These are phyloP conservation scores for Drosophila takahashii DNA, from an alignment of 1,140 invertebrate species.

Conservation along the genomic window DNA sequence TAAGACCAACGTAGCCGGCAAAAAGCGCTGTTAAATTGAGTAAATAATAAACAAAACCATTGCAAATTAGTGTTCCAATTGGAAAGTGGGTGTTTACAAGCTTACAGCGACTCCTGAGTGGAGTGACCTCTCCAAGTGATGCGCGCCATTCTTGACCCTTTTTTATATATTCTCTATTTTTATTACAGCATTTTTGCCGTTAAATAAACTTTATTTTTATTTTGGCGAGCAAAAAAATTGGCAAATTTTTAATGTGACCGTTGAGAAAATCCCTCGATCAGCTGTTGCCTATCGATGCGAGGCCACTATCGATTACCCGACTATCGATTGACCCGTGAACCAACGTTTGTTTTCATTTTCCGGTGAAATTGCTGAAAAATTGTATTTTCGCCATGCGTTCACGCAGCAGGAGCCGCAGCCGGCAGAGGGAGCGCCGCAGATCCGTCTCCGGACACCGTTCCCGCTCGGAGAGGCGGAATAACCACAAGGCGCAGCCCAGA, in stretches of 20 bases:
- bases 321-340: not conserved
- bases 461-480: conserved; percentile 22
- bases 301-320: not conserved
- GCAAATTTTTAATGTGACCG: conserved; percentile 14
- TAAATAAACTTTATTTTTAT: not conserved
- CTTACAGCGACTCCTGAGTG: conserved; percentile 50
- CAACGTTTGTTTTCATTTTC: conserved; percentile 24
- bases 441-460: conserved; percentile 19
- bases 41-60: conserved; percentile 8
- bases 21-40: conserved; percentile 33
- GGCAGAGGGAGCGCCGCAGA: conserved; percentile 35
- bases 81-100: not conserved
- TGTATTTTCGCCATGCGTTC: conserved; percentile 46
- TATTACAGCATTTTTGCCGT: conserved; percentile 13
- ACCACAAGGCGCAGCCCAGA: conserved; percentile 4
- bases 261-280: not conserved
- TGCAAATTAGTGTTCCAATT: not conserved
- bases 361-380: conserved; percentile 22
- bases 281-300: conserved; percentile 6
- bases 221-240: conserved; percentile 8
- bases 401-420: conserved; percentile 56
- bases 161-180: no score
- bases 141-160: no score
- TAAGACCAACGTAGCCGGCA: conserved; percentile 65
- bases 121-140: conserved; percentile 58